A percentile compares a stretch with the other conserved stretches of the same genome.
These are phyloP conservation scores for Eupithecia pulchellata DNA, from an alignment of 2,888 invertebrate species.

Conservation along the genomic window DNA sequence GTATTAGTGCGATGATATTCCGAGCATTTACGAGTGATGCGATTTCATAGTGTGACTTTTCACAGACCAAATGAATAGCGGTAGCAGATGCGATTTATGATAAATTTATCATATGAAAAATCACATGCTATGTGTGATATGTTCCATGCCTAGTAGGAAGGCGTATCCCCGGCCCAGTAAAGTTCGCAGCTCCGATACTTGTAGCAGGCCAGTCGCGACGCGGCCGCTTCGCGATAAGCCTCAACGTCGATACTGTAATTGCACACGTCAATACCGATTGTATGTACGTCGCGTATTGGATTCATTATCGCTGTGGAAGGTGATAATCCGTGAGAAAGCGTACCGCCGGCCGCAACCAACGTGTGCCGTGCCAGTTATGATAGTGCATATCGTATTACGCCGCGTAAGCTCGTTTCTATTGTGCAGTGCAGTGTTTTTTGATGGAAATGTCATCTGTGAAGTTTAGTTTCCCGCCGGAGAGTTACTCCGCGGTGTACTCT, in stretches of 20 bases:
- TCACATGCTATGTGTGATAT: too few relatives aligned
- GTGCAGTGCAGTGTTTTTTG: conserved; percentile 59
- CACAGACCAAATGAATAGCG: too few relatives aligned
- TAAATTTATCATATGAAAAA: too few relatives aligned
- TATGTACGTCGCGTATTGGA: conserved; percentile 68
- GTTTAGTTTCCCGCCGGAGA: conserved; percentile 79
- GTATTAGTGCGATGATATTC: too few relatives aligned
- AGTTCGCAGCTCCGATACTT: conserved; percentile 1
- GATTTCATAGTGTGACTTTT: too few relatives aligned
- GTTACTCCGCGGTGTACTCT: conserved; percentile 75
- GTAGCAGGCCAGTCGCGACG: conserved; percentile 58
- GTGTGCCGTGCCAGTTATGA: conserved; percentile 35
- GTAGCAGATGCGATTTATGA: too few relatives aligned
- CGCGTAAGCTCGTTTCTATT: conserved; percentile 39
- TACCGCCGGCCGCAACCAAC: conserved; percentile 26
- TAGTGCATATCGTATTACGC: conserved; percentile 62
- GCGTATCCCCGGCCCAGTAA: conserved; percentile 60
- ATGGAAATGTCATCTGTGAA: conserved; percentile 65
- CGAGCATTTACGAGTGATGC: too few relatives aligned
- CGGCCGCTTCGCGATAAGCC: conserved; percentile 71
- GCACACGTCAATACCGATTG: conserved; percentile 60
- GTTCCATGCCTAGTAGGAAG: too few relatives aligned
- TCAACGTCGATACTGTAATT: conserved; percentile 61
- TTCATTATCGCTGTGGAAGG: conserved; percentile 71
- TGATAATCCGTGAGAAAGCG: conserved; percentile 66